Evolutionary conservation across 2,797 vertebrate species (phyloP), one percentile per base, ranked within the genome.

Genomic region (Helostoma temminkii): DNA sequence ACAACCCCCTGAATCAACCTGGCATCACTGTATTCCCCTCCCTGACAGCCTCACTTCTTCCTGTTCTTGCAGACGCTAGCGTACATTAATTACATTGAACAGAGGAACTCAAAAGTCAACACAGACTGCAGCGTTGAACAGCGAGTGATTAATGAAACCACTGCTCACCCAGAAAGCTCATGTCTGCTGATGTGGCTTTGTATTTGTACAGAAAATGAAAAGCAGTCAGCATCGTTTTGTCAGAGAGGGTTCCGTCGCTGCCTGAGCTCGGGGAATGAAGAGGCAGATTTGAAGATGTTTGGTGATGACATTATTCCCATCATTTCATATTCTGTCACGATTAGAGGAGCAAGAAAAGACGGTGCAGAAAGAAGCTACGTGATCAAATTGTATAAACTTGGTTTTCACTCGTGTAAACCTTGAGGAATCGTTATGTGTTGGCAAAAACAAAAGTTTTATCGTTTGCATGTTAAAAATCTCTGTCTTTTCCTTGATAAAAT

Each of bases 131-230:
- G 25, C 0, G 48, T 9, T 7, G 11, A 3, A 15, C 36, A 30
- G 65, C 60, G 15, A 67, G 53, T 36, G 77, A 82, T 82, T 70
- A 73, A 61, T 75, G 48, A 80, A 55, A 71, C 50, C 39, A 42
- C 52, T 3, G 42, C 26, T 28, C 45, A 1, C 41, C 61, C 50
- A 6, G 48, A 65, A 54, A 50, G 41, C 45, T 3, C 4, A 45
- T 15, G 59, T 62, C 63, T 50, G 47, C 76, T 21, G 57, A 25
- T 21, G 47, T 21, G 15, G 21, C 24, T 71, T 56, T 18, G 7
- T 76, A 34, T 75, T 70, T 63, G 67, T 28, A n/a, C 30, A 2
- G 62, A 55, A 68, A 77, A 74, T 74, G 59, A 79, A 68, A 77
- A 74, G 36, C 14, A 65, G 60, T 57, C 34, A 5, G 57, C 57